These are phyloP conservation scores for Tetranychus truncatus DNA, from an alignment of 2,888 invertebrate genomes.

Conservation along the genomic window DNA sequence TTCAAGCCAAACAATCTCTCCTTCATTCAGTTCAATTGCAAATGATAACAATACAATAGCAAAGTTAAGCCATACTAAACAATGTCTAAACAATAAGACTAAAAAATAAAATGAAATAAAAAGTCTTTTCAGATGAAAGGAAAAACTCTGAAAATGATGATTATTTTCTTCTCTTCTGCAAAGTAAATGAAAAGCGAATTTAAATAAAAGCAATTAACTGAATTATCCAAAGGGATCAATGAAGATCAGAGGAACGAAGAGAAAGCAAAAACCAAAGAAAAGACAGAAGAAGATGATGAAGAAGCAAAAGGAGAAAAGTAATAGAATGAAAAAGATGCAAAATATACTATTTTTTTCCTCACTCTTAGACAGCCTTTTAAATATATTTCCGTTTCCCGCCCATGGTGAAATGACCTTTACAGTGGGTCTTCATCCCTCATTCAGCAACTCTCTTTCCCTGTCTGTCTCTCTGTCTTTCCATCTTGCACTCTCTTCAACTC, in stretches of 20 bases:
- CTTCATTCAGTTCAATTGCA: no score
- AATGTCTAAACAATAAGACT: no score
- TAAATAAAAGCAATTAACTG: background rate
- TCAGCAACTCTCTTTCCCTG: background rate
- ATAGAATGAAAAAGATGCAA: background rate
- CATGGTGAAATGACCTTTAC: conserved; percentile 1
- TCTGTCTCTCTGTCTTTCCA: conserved; percentile 7
- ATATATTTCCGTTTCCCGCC: conserved; percentile 1
- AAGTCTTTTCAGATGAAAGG: no score
- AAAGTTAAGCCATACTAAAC: no score
- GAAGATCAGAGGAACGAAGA: background rate
- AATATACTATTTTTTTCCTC: background rate
- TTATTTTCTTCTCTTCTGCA: no score
- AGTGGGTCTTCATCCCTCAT: background rate
- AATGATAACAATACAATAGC: no score
- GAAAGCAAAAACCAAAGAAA: background rate
- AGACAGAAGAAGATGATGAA: background rate
- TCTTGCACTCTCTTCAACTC: conserved; percentile 6
- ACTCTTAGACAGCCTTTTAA: conserved; percentile 5
- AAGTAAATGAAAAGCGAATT: background rate
- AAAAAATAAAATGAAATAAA: no score
- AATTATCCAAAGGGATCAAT: background rate
- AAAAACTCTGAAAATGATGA: no score
- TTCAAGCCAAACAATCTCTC: no score
- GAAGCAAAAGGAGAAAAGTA: background rate